Evolutionary conservation across 2,113 vertebrate genomes (phyloP).

Genomic region (Malurus melanocephalus): DNA sequence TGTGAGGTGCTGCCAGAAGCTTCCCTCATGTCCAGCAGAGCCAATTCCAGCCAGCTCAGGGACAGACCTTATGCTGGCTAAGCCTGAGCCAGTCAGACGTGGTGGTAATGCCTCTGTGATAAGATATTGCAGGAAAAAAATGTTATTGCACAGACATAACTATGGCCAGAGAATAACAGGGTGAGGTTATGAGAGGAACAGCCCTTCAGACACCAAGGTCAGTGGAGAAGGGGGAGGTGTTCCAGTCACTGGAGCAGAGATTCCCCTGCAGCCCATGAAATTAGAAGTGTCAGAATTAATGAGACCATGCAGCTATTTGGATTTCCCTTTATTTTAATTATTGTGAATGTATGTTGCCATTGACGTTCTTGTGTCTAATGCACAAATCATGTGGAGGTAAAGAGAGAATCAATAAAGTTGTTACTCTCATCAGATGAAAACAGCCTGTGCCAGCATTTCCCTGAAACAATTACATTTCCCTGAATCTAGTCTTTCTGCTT

Average conservation of each 20-base stretch:
- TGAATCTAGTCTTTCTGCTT: neutral
- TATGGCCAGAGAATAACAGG: neutral
- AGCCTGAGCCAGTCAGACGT: neutral
- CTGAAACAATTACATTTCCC: neutral
- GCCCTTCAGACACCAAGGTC: neutral
- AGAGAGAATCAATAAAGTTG: neutral
- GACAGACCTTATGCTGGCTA: rapidly evolving
- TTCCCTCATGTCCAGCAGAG: neutral
- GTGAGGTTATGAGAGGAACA: neutral
- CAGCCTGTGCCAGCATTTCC: rapidly evolving
- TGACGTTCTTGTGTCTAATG: neutral
- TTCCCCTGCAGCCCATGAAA: neutral
- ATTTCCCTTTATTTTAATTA: neutral
- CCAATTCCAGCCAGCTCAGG: neutral
- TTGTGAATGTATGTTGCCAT: neutral
- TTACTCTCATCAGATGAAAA: neutral
- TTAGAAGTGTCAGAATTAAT: neutral
- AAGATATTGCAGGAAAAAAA: neutral
- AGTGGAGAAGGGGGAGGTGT: neutral
- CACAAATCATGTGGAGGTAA: neutral
- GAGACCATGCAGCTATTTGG: neutral
- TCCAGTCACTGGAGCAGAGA: neutral
- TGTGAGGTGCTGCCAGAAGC: neutral
- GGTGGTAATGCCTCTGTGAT: neutral
- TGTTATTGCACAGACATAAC: too few relatives aligned